A percentile compares a stretch with the other conserved stretches of the same genome.
These are phyloP conservation scores for Lagopus muta DNA, from an alignment of 2,113 vertebrate genomes.

Conservation along the genomic window DNA sequence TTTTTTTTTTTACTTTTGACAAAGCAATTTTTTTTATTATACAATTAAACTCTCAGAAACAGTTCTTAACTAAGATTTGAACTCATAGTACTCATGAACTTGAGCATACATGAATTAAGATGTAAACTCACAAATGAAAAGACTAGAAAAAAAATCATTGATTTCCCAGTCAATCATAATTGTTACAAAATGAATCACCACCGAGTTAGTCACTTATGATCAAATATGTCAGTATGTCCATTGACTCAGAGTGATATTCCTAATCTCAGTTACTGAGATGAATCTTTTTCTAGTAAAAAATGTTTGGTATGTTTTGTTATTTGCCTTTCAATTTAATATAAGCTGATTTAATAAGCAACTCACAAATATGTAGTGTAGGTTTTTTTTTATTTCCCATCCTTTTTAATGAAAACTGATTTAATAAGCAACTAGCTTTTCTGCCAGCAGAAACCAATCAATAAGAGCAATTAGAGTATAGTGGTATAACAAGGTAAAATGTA, in stretches of 20 bases:
- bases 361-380: not conserved
- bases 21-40: not conserved
- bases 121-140: not conserved
- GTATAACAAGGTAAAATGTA: not conserved
- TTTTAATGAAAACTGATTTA: not conserved
- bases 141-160: not conserved
- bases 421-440: not conserved
- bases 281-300: not conserved
- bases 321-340: not conserved
- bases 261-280: not conserved
- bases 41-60: not conserved
- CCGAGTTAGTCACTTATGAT: not conserved
- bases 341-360: not conserved
- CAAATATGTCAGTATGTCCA: not conserved
- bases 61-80: not conserved
- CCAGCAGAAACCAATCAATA: not conserved
- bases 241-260: not conserved
- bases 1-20: not conserved
- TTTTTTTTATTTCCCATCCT: not conserved
- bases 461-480: not conserved
- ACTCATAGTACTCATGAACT: not conserved
- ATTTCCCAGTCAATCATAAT: not conserved
- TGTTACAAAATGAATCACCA: not conserved
- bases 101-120: not conserved
- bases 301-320: not conserved